Percentiles rank a stretch among this genome's conserved stretches.
phyloP scores from a whole-genome alignment of 2,797 vertebrate genomes.

The Spinus olivaceus region DNA sequence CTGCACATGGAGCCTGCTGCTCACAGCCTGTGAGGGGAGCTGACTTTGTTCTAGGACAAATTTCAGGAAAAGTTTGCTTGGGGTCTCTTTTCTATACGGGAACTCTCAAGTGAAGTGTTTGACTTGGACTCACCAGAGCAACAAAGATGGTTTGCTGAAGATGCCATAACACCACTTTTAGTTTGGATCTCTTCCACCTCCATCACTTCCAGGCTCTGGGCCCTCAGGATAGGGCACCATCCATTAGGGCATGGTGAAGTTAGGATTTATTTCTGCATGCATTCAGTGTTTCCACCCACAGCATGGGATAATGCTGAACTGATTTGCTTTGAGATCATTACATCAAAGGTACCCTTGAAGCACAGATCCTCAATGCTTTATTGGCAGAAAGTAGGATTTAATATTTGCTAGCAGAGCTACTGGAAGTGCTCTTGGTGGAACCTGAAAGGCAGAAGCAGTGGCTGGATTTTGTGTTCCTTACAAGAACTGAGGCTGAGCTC shows the following conservation, averaged over 20 bases:
- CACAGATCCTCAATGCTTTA: not conserved
- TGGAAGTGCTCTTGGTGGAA: not conserved
- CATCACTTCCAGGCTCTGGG: not conserved
- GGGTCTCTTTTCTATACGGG: not conserved
- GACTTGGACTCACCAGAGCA: not conserved
- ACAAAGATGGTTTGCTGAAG: not conserved
- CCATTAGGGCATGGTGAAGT: not conserved
- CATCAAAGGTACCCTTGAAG: slow-evolving; percentile 36
- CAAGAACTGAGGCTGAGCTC: not conserved
- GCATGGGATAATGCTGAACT: not conserved
- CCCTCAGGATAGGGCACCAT: not conserved
- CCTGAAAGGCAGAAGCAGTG: not conserved
- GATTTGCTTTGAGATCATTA: slow-evolving; percentile 31
- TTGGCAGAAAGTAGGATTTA: not conserved
- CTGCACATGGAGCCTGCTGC: not conserved
- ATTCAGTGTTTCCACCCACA: not conserved
- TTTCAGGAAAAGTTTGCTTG: not conserved
- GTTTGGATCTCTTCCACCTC: not conserved
- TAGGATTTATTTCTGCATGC: not conserved
- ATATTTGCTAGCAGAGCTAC: not conserved
- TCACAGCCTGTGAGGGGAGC: not conserved
- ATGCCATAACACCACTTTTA: not conserved
- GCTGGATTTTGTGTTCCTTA: not conserved
- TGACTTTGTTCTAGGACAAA: not conserved
- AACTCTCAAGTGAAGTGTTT: not conserved